Conservation (phyloP, 64 coral and sea anemone species). For the Dendronephthya gigantea region DNA sequence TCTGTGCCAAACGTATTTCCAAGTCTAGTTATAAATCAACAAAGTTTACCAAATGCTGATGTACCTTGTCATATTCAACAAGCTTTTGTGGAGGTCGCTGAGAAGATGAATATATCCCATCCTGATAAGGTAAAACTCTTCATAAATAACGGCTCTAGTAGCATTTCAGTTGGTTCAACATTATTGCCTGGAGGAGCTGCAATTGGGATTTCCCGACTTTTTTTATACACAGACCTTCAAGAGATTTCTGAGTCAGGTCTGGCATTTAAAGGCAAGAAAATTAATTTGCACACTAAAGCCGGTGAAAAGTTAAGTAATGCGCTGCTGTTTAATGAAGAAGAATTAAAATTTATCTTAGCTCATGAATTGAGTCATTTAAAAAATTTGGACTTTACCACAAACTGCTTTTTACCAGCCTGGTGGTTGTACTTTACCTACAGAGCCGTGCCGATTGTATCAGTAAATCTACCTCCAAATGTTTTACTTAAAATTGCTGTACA, state of each 20-base stretch:
- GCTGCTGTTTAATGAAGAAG: slow-evolving; percentile 52
- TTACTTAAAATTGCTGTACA: slow-evolving; percentile 29
- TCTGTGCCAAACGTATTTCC: background rate
- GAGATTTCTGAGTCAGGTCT: slow-evolving; percentile 60
- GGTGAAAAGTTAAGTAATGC: slow-evolving; percentile 40
- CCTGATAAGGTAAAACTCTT: slow-evolving; percentile 59
- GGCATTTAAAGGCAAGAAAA: slow-evolving; percentile 43
- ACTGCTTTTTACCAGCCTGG: slow-evolving; percentile 25
- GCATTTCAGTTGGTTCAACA: slow-evolving; percentile 65
- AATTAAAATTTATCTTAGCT: slow-evolving; percentile 66
- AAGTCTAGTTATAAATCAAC: background rate
- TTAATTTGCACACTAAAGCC: slow-evolving; percentile 63
- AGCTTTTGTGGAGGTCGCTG: background rate
- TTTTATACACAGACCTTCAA: slow-evolving; percentile 50
- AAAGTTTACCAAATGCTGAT: background rate
- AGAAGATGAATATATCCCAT: background rate
- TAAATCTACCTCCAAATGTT: slow-evolving; percentile 35
- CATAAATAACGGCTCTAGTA: slow-evolving; percentile 49
- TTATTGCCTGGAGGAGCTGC: slow-evolving; percentile 61
- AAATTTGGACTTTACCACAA: slow-evolving; percentile 23
- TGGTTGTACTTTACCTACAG: slow-evolving; percentile 78
- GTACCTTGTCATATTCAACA: background rate
- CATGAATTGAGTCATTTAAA: slow-evolving; percentile 79
- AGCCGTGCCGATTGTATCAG: slow-evolving; percentile 13
- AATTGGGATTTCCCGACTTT: slow-evolving; percentile 67